phyloP scores from a whole-genome alignment of 1,140 invertebrate genomes.

The Gerris buenoi region DNA sequence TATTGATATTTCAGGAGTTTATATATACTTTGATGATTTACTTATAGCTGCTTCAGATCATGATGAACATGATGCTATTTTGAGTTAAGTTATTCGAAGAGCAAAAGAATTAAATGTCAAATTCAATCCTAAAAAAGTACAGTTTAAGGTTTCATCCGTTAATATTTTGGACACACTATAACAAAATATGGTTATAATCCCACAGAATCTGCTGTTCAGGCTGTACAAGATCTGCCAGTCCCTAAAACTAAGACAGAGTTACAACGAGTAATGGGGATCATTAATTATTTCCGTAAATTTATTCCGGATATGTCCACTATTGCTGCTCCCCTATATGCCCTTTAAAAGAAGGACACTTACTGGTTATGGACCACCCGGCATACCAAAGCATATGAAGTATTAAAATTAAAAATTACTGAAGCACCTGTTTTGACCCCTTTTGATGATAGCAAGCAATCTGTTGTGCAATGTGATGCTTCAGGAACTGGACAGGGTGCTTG shows the following conservation, averaged over 20 bases:
- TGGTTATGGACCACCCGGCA: slow-evolving; percentile 21
- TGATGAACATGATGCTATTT: slow-evolving; percentile 23
- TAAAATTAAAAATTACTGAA: slow-evolving; percentile 13
- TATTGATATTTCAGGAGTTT: slow-evolving; percentile 16
- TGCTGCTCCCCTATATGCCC: slow-evolving; percentile 20
- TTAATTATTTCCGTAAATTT: slow-evolving; percentile 15
- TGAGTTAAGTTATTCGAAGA: slow-evolving; percentile 26
- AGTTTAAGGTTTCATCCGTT: slow-evolving; percentile 21
- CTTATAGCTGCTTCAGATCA: slow-evolving; percentile 9
- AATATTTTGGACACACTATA: slow-evolving; percentile 26
- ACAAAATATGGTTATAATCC: neutral
- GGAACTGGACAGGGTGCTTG: slow-evolving; percentile 23
- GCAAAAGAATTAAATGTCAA: slow-evolving; percentile 22
- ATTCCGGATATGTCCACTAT: slow-evolving; percentile 26
- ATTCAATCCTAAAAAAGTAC: slow-evolving; percentile 26
- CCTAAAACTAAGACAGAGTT: neutral
- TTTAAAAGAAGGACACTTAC: slow-evolving; percentile 21
- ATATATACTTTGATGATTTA: neutral
- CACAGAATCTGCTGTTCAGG: neutral
- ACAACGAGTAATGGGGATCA: neutral
- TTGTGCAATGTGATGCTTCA: slow-evolving; percentile 22
- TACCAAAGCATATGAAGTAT: slow-evolving; percentile 15
- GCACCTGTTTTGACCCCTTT: slow-evolving; percentile 21
- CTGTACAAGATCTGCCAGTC: neutral
- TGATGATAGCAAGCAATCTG: slow-evolving; percentile 18